Evolutionary conservation across 92 coral and sea anemone species (phyloP).

Genomic region (Bergia sp.): DNA sequence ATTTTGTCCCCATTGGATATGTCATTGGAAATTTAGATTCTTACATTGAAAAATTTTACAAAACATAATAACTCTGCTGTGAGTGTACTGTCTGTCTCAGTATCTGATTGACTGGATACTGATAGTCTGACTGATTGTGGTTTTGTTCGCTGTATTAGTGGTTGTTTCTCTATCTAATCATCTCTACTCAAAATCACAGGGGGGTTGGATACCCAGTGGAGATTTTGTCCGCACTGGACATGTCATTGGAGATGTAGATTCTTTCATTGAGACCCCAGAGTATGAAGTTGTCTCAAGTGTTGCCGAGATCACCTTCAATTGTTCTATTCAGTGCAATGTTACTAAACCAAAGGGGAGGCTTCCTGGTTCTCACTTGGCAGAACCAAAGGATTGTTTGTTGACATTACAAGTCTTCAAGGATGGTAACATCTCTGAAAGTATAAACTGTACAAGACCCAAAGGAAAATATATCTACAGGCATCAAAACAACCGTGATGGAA

Average conservation of each 20-base stretch:
- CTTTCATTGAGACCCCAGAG: slow-evolving; percentile 60
- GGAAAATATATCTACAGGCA: slow-evolving; percentile 57
- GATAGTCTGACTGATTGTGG: neutral
- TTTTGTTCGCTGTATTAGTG: neutral
- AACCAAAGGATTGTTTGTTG: slow-evolving; percentile 67
- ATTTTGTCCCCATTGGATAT: slow-evolving; percentile 67
- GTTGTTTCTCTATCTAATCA: neutral
- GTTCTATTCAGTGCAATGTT: slow-evolving; percentile 74
- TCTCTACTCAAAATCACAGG: slow-evolving; percentile 32
- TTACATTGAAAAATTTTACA: slow-evolving; percentile 9
- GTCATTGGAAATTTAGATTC: slow-evolving; percentile 73
- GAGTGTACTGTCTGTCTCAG: too few relatives aligned
- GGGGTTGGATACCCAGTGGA: slow-evolving; percentile 83
- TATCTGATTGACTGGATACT: neutral
- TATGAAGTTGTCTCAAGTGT: slow-evolving; percentile 59
- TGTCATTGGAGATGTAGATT: slow-evolving; percentile 69
- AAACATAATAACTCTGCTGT: too few relatives aligned
- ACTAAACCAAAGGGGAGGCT: slow-evolving; percentile 41
- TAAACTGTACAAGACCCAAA: slow-evolving; percentile 78
- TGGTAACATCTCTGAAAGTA: slow-evolving; percentile 45
- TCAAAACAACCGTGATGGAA: slow-evolving; percentile 67
- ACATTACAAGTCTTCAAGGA: slow-evolving; percentile 62
- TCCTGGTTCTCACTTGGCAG: slow-evolving; percentile 67
- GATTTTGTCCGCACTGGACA: slow-evolving; percentile 70
- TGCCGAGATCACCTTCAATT: slow-evolving; percentile 66